These are phyloP conservation scores for Puffinus mauretanicus DNA, from an alignment of 2,113 vertebrate genomes.

Conservation along the genomic window DNA sequence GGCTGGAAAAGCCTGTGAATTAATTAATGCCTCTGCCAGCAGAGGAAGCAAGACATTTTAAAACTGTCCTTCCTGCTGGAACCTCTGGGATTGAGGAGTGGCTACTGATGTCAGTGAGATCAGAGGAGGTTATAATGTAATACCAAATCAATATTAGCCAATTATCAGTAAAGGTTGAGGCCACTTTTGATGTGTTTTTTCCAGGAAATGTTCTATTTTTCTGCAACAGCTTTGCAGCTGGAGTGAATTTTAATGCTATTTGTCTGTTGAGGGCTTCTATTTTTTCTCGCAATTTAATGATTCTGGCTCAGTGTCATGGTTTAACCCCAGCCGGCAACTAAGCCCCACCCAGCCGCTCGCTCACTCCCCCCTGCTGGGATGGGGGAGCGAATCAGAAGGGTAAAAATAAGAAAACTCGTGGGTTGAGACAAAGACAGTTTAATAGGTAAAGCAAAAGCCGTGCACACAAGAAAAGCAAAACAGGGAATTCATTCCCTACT, in stretches of 20 bases:
- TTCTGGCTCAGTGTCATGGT: background rate
- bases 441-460: too few relatives aligned
- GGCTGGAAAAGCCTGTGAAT: slow-evolving; percentile 7
- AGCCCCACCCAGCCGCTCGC: too few relatives aligned
- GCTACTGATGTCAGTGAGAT: slow-evolving; percentile 31
- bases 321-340: too few relatives aligned
- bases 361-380: too few relatives aligned
- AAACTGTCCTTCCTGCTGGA: slow-evolving; percentile 26
- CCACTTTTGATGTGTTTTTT: slow-evolving; percentile 28
- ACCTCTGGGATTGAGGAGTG: slow-evolving; percentile 22
- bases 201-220: slow-evolving; percentile 30
- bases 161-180: slow-evolving; percentile 45
- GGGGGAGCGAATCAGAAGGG: too few relatives aligned
- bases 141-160: slow-evolving; percentile 59
- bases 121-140: slow-evolving; percentile 43
- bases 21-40: slow-evolving; percentile 37
- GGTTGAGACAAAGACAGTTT: too few relatives aligned
- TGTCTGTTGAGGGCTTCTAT: background rate
- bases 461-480: too few relatives aligned
- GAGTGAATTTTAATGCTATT: slow-evolving; percentile 36
- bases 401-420: too few relatives aligned
- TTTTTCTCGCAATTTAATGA: background rate
- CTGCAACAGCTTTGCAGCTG: background rate
- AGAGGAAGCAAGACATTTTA: slow-evolving; percentile 7
- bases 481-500: too few relatives aligned